Percentiles rank a stretch among this genome's conserved stretches.
Evolutionary conservation across 2,888 invertebrate genomes (phyloP).

Genomic region (Marronus borbonicus): DNA sequence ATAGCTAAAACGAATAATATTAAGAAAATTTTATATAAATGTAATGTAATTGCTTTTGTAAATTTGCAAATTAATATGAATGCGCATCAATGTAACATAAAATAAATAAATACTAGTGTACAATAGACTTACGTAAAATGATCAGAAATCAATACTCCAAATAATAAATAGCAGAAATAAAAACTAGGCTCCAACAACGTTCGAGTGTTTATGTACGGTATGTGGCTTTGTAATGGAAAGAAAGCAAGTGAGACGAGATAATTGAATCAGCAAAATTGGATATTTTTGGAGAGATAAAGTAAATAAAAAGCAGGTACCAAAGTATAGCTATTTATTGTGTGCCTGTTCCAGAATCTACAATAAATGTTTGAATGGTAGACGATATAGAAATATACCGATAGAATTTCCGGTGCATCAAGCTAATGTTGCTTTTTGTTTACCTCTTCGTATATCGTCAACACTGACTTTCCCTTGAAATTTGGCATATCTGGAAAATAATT

Average conservation of each 20-base stretch:
- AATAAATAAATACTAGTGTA: not conserved
- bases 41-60: too few species aligned
- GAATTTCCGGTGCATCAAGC: slow-evolving; percentile 59
- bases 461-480: slow-evolving; percentile 64
- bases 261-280: slow-evolving; percentile 57
- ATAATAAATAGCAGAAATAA: slow-evolving; percentile 32
- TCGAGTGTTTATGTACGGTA: slow-evolving; percentile 54
- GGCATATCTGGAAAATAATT: slow-evolving; percentile 66
- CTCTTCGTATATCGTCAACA: slow-evolving; percentile 61
- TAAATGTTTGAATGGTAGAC: not conserved
- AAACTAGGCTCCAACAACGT: slow-evolving; percentile 38
- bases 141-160: slow-evolving; percentile 29
- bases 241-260: slow-evolving; percentile 59
- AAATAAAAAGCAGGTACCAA: slow-evolving; percentile 53
- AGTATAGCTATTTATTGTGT: slow-evolving; percentile 46
- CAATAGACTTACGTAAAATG: not conserved
- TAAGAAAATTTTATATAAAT: too few species aligned
- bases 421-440: slow-evolving; percentile 64
- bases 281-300: slow-evolving; percentile 52
- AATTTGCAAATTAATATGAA: too few species aligned
- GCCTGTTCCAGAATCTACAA: slow-evolving; percentile 39
- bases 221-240: slow-evolving; percentile 60
- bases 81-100: not conserved
- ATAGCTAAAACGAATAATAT: too few species aligned
- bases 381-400: not conserved